Evolutionary conservation across 2,113 vertebrate genomes (phyloP), one percentile per base, ranked within the genome.

Genomic region (Prietella phreatophila): DNA sequence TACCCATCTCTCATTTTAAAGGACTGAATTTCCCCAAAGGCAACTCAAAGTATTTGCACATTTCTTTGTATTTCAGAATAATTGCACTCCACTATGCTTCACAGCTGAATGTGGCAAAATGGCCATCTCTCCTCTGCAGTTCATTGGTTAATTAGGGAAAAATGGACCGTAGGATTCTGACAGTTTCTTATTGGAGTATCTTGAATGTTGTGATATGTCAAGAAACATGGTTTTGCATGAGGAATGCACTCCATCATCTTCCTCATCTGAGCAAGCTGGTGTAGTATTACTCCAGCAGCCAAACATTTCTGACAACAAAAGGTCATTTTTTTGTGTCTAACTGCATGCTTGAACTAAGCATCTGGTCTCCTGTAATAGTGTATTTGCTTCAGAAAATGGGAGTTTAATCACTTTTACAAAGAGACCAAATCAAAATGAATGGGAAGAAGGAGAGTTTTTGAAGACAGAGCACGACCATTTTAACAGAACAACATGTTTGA

Each of bases 401-500:
- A 93, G 93, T 86, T 92, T 93, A 90, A 93, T 94, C 91, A 90
- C 91, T 89, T 91, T 90, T 92, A 94, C 95, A 96, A 95, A 94
- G 91, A 92, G 91, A 91, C 88, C 85, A 89, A 93, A 87, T 92
- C 93, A 92, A 93, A 89, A 93, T 91, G 91, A 88, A 89, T 84
- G 91, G 89, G 67, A 88, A 91, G 89, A 93, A 78, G 86, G 90
- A 85, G 88, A 90, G 91, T 90, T 93, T 96, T 91, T 83, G 93
- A 95, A 94, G 92, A 90, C 92, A 88, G 90, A 91, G 92, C 91
- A 89, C 91, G 91, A 93, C 93, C 91, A 55, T 94, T 95, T 95
- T 94, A 94, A 95, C 93, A 93, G 93, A 92, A 93, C 91, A 92
- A 92, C 93, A 93, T 94, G 94, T 94, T 95, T 96, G 95, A 96